Conservation (phyloP, 2,113 vertebrate species). For the Xiphias gladius region DNA sequence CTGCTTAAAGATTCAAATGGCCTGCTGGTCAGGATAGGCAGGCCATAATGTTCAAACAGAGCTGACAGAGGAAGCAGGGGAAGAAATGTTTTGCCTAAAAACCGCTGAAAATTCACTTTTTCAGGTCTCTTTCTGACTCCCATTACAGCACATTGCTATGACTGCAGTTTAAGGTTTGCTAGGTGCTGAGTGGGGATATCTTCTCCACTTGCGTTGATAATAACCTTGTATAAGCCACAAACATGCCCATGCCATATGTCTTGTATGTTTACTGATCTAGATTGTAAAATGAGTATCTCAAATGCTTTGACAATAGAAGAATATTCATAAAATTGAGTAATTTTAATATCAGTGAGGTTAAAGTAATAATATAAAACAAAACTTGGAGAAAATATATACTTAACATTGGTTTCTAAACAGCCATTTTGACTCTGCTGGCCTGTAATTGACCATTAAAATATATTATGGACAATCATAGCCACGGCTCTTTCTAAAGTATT, state of each 20-base stretch:
- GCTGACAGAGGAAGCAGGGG: conserved; percentile 73
- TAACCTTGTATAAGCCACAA: conserved; percentile 53
- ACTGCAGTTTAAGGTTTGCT: conserved; percentile 72
- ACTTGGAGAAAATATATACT: background rate
- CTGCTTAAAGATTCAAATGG: conserved; percentile 84
- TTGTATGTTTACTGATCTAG: conserved; percentile 10
- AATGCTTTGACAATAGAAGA: background rate
- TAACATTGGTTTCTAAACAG: background rate
- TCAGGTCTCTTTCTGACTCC: conserved; percentile 44
- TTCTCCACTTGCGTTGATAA: conserved; percentile 68
- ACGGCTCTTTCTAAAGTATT: too few relatives aligned
- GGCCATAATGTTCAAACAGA: conserved; percentile 74
- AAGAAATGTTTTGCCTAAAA: conserved; percentile 81
- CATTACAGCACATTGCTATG: conserved; percentile 76
- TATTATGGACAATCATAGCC: background rate
- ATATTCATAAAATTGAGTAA: background rate
- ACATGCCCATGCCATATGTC: background rate
- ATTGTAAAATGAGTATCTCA: background rate
- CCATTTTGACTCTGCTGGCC: too few relatives aligned
- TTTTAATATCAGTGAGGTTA: background rate
- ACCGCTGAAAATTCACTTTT: conserved; percentile 84
- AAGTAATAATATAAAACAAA: background rate
- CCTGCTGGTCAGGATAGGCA: conserved; percentile 73
- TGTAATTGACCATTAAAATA: conserved; percentile 11
- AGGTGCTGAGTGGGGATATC: conserved; percentile 81